phyloP scores from a whole-genome alignment of 2,888 invertebrate genomes.

The Drosophila algonquin region DNA sequence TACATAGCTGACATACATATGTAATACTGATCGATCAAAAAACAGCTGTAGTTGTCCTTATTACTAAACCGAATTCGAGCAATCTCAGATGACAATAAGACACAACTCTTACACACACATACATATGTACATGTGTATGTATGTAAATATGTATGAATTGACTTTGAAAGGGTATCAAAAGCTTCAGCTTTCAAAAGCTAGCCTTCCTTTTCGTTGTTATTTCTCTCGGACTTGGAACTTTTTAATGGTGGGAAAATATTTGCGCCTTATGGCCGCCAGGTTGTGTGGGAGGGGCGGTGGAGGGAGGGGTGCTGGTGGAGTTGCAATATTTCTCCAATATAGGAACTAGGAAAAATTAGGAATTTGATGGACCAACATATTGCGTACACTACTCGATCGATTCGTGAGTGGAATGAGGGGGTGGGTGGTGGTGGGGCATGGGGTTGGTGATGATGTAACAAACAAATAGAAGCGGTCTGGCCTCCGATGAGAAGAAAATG shows the following conservation, averaged over 20 bases:
- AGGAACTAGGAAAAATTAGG: conserved; percentile 13
- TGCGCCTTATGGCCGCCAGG: conserved; percentile 26
- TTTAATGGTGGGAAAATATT: conserved; percentile 77
- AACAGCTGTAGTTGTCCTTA: too few species aligned
- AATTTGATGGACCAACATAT: conserved; percentile 33
- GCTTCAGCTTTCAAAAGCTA: background rate
- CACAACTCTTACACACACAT: background rate
- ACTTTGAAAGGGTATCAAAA: background rate
- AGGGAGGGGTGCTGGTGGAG: background rate
- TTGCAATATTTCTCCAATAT: conserved; percentile 28
- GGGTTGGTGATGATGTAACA: conserved; percentile 28
- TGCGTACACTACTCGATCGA: conserved; percentile 26
- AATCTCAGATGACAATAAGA: background rate
- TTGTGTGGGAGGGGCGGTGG: background rate
- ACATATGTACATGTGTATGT: too few species aligned
- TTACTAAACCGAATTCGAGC: too few species aligned
- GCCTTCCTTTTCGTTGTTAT: conserved; percentile 18
- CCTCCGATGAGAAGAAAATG: conserved; percentile 14
- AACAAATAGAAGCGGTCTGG: conserved; percentile 16
- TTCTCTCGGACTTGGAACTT: conserved; percentile 48
- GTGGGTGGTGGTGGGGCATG: background rate
- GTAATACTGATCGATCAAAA: too few species aligned
- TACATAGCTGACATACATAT: too few species aligned
- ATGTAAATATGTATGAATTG: background rate
- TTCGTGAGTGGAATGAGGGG: conserved; percentile 11